Base-by-base conservation (phyloP, 2,888 invertebrate species). In the Cataglyphis rosenhaueri region DNA sequence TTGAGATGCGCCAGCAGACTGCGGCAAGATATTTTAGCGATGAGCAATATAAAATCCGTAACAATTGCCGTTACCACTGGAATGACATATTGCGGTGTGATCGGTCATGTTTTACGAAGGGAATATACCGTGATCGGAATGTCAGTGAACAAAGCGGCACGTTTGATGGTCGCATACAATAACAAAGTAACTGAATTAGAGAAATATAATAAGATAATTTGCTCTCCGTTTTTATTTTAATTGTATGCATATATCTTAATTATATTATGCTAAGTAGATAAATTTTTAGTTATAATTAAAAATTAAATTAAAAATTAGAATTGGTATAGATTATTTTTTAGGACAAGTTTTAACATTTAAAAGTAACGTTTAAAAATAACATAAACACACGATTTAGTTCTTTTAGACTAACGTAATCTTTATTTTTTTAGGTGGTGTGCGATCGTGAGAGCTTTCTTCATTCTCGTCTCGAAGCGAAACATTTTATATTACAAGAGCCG, bases 101-200 rank as follows among this genome's bases (percentile, higher is more conserved):
- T 97, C 18, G 97, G 97, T 0, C 97, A 97, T 91, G 95, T 96
- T 32, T 94, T 97, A 62, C 94, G 97, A 44, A 95, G 97, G 88
- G 97, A 97, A 93, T 97, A 97, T 89, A 97, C 97, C 0, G 97
- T 97, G 0, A 97, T 97, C 68, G 97, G 97, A 59, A 95, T 96
- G 82, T 95, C 96, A 10, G 97, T 97, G 0, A 97, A 97, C 91
- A 97, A 97, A 95, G 97, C 97, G 12, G 97, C 97, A 9, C 94
- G 96, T 75, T 92, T 97, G 52, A 96, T 97, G 96, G 95, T 95
- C 81, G 95, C 95, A 0, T 97, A 96, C 90, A 95, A 95, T 0
- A 94, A 96, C 84, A 96, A 95, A 92, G 96, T 96, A 9, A 95
- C 95, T 59, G 0, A 4, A 66, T 57, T 64, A 25, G 41, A 4